phyloP scores from a whole-genome alignment of 1,140 invertebrate species.

The Dolichoris vasculosae region DNA sequence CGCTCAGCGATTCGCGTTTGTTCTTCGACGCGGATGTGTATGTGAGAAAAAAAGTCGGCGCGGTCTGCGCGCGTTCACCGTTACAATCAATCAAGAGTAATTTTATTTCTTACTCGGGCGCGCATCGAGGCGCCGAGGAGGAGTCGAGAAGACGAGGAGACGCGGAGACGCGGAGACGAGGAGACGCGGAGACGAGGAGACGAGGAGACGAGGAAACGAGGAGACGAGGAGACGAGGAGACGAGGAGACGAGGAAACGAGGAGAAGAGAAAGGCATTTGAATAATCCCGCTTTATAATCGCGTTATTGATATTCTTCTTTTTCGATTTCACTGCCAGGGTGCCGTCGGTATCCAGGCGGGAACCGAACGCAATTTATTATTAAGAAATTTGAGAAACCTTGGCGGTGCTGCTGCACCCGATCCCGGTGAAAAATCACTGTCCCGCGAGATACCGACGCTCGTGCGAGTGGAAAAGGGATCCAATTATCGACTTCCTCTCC shows the following conservation, averaged over 20 bases:
- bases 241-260: background rate
- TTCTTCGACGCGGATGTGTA: background rate
- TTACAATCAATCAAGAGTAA: conserved; percentile 47
- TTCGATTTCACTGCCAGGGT: background rate
- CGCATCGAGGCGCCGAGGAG: background rate
- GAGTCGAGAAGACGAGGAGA: background rate
- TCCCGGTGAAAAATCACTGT: background rate
- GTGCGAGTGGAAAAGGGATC: background rate
- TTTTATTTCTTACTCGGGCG: conserved; percentile 47
- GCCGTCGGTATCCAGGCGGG: background rate
- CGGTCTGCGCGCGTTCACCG: conserved; percentile 5
- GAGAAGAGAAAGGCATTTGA: background rate
- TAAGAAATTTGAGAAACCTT: background rate
- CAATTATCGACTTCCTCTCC: background rate
- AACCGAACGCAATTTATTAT: conserved; percentile 11
- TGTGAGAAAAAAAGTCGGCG: background rate
- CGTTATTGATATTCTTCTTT: conserved; percentile 1
- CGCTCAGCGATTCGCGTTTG: conserved; percentile 6
- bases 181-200: background rate
- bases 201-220: background rate
- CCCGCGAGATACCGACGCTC: background rate
- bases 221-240: background rate
- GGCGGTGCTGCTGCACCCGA: background rate
- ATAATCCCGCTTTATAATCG: conserved; percentile 37
- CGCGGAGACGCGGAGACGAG: background rate